Conservation (phyloP, 2,797 vertebrate genomes). For the Cossypha caffra region DNA sequence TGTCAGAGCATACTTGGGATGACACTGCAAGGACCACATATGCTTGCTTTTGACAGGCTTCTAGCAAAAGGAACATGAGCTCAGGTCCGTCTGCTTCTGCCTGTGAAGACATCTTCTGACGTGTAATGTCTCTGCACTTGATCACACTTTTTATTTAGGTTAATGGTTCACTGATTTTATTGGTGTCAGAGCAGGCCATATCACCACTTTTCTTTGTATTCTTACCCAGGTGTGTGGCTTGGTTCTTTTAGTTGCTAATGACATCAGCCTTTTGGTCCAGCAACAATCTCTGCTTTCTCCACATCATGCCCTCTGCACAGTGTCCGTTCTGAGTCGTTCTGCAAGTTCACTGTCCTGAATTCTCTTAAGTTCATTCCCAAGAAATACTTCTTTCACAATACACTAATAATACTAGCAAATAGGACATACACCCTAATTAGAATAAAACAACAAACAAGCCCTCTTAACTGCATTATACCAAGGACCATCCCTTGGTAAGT, state of each 20-base stretch:
- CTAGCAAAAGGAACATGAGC: accelerated
- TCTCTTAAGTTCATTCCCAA: background rate
- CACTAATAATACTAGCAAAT: background rate
- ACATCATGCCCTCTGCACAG: background rate
- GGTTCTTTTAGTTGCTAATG: background rate
- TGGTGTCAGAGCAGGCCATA: background rate
- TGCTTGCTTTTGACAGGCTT: background rate
- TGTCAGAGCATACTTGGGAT: background rate
- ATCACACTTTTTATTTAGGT: background rate
- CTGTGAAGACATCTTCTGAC: background rate
- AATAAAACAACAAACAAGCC: constrained; percentile 38
- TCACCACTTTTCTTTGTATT: background rate
- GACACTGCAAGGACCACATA: background rate
- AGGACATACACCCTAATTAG: background rate
- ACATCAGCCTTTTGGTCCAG: background rate
- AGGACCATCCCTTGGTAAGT: background rate
- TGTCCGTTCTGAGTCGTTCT: background rate
- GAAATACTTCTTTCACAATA: background rate
- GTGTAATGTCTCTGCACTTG: background rate
- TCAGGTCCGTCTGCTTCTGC: background rate
- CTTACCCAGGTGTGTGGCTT: background rate
- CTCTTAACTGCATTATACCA: background rate
- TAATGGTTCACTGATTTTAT: background rate
- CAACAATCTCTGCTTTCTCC: background rate
- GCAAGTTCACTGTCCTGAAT: background rate